Evolutionary conservation across 2,888 invertebrate species (phyloP).

Genomic region (Nomada hirtipes): DNA sequence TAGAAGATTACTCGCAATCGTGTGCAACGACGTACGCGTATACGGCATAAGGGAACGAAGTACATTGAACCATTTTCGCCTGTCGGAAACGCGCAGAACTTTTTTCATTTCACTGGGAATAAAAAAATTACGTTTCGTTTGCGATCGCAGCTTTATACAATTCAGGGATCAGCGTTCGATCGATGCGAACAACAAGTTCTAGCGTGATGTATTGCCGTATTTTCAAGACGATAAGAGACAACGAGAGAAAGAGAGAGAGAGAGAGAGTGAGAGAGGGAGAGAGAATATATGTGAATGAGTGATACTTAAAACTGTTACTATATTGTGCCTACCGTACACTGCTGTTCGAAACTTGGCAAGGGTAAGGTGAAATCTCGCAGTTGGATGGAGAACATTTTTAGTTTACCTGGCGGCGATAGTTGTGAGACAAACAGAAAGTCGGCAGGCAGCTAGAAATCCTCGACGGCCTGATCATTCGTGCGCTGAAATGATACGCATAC

Average conservation of each 20-base stretch:
- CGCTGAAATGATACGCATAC: not conserved
- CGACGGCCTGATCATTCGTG: not conserved
- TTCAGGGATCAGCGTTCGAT: slow-evolving; percentile 58
- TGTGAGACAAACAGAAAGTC: slow-evolving; percentile 36
- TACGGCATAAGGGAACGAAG: slow-evolving; percentile 11
- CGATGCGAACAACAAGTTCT: slow-evolving; percentile 31
- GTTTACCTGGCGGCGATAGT: slow-evolving; percentile 41
- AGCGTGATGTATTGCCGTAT: slow-evolving; percentile 39
- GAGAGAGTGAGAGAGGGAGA: not conserved
- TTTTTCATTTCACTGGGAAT: slow-evolving; percentile 19
- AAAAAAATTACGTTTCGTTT: slow-evolving; percentile 47
- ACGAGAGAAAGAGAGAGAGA: not conserved
- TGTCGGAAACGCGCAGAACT: slow-evolving; percentile 12
- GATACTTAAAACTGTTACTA: slow-evolving; percentile 59
- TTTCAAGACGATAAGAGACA: slow-evolving; percentile 38
- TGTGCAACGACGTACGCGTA: slow-evolving; percentile 22
- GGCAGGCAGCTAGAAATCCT: slow-evolving; percentile 14
- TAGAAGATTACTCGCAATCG: slow-evolving; percentile 21
- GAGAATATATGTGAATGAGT: not conserved
- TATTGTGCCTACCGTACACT: slow-evolving; percentile 65
- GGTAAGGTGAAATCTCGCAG: slow-evolving; percentile 28
- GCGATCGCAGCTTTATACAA: slow-evolving; percentile 47
- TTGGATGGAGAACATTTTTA: slow-evolving; percentile 16
- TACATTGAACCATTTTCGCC: slow-evolving; percentile 13
- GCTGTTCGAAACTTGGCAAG: slow-evolving; percentile 49